Evolutionary conservation across 1,140 invertebrate species (phyloP).

Genomic region (Araneus ventricosus): DNA sequence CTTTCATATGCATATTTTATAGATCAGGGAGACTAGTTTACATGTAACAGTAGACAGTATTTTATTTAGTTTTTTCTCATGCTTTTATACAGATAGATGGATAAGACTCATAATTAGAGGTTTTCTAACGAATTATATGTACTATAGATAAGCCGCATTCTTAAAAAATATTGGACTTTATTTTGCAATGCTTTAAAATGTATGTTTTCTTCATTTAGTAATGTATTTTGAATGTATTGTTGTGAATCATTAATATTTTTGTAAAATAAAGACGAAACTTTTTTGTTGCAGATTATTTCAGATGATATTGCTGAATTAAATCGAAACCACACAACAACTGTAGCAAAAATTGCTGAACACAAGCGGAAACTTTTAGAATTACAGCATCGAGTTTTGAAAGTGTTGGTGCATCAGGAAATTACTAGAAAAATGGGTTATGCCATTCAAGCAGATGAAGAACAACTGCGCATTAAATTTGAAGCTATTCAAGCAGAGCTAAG

Average conservation of each 20-base stretch:
- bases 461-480: constrained; percentile 90
- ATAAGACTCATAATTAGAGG: too few species aligned
- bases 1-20: too few species aligned
- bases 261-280: neutral
- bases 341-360: constrained; percentile 87
- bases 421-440: constrained; percentile 91
- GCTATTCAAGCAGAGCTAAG: constrained; percentile 91
- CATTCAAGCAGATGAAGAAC: constrained; percentile 93
- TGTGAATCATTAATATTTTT: neutral
- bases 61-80: too few species aligned
- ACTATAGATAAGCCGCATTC: too few species aligned
- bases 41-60: too few species aligned
- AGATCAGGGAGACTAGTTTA: too few species aligned
- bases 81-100: too few species aligned
- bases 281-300: constrained; percentile 82
- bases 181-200: neutral
- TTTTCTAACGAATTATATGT: too few species aligned
- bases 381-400: constrained; percentile 88
- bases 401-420: constrained; percentile 91
- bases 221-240: constrained; percentile 73
- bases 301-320: constrained; percentile 88
- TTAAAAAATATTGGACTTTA: too few species aligned
- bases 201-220: neutral
- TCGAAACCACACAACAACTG: constrained; percentile 85
- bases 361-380: constrained; percentile 88